Conservation (phyloP, 2,888 invertebrate species). For the Trachelus stipa region DNA sequence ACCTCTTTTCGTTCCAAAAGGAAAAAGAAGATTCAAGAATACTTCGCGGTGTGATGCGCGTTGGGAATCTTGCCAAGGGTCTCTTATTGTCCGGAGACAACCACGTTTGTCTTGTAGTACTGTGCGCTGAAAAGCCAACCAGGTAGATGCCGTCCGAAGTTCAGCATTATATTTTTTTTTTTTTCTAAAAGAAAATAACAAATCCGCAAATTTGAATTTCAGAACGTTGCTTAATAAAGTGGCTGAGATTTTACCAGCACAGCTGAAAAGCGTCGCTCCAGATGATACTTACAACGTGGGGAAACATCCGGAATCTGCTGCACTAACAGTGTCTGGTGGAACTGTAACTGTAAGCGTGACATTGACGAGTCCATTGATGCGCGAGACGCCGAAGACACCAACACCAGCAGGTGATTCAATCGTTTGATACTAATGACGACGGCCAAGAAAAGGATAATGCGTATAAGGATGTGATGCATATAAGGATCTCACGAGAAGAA, state of each 20-base stretch:
- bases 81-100: conserved; percentile 90
- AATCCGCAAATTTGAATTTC: conserved; percentile 16
- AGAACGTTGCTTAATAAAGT: conserved; percentile 86
- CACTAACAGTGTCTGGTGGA: conserved; percentile 85
- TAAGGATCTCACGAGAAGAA: conserved; percentile 3
- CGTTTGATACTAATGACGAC: conserved; percentile 41
- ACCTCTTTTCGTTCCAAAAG: conserved; percentile 76
- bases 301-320: conserved; percentile 86
- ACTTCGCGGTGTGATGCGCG: conserved; percentile 96
- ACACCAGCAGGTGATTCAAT: conserved; percentile 58
- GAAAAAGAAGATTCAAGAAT: conserved; percentile 77
- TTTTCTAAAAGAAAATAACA: background rate
- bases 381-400: conserved; percentile 71
- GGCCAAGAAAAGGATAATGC: conserved; percentile 66
- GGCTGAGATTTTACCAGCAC: conserved; percentile 84
- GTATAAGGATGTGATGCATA: conserved; percentile 29
- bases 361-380: conserved; percentile 92
- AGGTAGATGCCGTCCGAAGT: conserved; percentile 53
- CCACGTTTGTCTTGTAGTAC: conserved; percentile 90
- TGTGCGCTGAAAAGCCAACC: conserved; percentile 96
- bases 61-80: conserved; percentile 91
- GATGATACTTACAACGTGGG: conserved; percentile 87
- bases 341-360: conserved; percentile 86
- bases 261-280: conserved; percentile 78
- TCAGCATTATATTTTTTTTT: background rate